A percentile compares a stretch with the other conserved stretches of the same genome.
Evolutionary conservation across 2,113 vertebrate species (phyloP).

Genomic region (Syngnathus floridae): DNA sequence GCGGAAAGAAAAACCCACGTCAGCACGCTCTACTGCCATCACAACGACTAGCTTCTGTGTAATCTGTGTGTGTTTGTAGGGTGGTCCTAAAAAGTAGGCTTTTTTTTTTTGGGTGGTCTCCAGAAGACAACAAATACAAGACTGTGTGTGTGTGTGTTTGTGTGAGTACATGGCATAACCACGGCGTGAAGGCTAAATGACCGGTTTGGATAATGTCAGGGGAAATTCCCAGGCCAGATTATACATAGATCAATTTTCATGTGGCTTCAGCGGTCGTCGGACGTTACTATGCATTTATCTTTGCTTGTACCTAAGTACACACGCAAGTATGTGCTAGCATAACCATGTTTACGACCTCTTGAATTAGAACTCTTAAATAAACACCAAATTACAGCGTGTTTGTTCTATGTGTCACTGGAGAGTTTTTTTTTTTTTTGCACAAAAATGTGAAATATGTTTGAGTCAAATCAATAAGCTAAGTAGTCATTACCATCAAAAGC

Average conservation of each 20-base stretch:
- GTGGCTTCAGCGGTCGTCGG: conserved; percentile 41
- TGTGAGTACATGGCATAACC: conserved; percentile 41
- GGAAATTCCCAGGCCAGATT: conserved; percentile 59
- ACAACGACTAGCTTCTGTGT: conserved; percentile 21
- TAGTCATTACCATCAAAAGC: conserved; percentile 6
- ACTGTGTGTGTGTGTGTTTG: conserved; percentile 9
- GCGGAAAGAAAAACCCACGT: conserved; percentile 46
- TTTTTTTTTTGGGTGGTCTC: no score
- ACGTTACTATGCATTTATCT: conserved; percentile 40
- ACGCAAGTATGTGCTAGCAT: conserved; percentile 2
- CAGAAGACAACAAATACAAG: no score
- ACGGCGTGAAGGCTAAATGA: conserved; percentile 56
- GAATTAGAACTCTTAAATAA: neutral
- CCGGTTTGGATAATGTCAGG: conserved; percentile 44
- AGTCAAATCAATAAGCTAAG: conserved; percentile 24
- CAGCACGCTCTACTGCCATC: conserved; percentile 17
- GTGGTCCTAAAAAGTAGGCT: no score
- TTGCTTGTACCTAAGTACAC: conserved; percentile 20
- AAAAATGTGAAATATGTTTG: conserved; percentile 16
- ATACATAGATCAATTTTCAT: conserved; percentile 60
- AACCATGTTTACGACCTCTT: neutral
- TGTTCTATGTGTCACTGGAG: conserved; percentile 4
- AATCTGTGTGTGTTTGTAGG: conserved; percentile 13
- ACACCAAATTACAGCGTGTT: conserved; percentile 20
- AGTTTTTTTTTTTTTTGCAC: neutral